Evolutionary conservation across 2,888 invertebrate species (phyloP), one percentile per base, ranked within the genome.

Genomic region (Melinaea marsaeus): DNA sequence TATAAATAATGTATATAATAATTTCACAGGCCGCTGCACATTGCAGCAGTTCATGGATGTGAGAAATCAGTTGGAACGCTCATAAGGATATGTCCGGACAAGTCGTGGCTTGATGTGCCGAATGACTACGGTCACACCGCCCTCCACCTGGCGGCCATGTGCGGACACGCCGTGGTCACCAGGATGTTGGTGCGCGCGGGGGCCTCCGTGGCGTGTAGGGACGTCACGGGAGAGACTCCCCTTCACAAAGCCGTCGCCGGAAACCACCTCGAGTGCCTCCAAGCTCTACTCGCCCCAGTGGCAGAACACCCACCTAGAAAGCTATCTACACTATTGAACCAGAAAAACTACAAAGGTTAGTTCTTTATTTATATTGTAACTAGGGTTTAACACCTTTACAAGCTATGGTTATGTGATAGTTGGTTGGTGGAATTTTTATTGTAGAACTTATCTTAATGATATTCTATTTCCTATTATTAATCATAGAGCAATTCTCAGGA

Each of bases 321-420:
- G 82, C 77, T 78, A 75, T 81, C 86, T 82, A 73, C 93, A 90
- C 72, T 93, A 91, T 90, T 97, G 73, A 95, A 97, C 81, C 94
- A 95, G 81, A 94, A 94, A 85, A 97, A 97, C 83, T 96, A 95
- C 84, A 93, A 95, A 84, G 97, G 97, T 97, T 81, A 94, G 94
- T 91, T 51, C 22, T 56, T 60, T 46, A 37, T 37, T 6, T 4
- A 37, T 37, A 37, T 37, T 37, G 37, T 37, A 37, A 37, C 2
- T 37, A 22, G 22, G 22, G 22, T 22, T 22, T 22, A 22, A 22
- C 22, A 22, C 22, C 22, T 22, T 22, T 22, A 22, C 22, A 22
- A 22, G 22, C 22, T 22, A 22, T 22, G 22, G 22, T 22, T 37
- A 35, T 35, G 1, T 37, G 37, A 37, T 37, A 37, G 37, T 37